These are phyloP conservation scores for Mobula hypostoma DNA, from an alignment of 2,113 vertebrate genomes.

Conservation along the genomic window DNA sequence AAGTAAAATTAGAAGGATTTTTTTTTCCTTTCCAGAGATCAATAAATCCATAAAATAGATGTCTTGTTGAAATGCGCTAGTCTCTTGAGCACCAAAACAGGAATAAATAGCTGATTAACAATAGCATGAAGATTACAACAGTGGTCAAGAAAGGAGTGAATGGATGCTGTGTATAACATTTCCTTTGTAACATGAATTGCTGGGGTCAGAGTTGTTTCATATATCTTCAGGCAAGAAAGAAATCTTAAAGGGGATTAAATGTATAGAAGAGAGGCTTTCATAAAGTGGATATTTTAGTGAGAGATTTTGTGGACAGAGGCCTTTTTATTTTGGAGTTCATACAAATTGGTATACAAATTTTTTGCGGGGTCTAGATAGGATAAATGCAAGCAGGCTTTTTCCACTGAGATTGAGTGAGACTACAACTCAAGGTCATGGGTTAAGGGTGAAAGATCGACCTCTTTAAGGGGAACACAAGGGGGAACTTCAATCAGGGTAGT, in stretches of 20 bases:
- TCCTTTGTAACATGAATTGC: neutral
- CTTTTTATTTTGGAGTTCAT: neutral
- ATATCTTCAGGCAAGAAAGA: neutral
- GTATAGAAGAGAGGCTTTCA: neutral
- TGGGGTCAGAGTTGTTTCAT: constrained; percentile 10
- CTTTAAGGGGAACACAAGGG: no score
- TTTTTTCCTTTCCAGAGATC: neutral
- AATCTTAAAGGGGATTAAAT: neutral
- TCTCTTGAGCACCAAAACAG: neutral
- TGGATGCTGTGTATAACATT: neutral
- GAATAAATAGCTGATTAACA: neutral
- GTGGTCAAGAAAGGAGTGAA: neutral
- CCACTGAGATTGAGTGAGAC: no score
- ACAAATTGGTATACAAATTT: no score
- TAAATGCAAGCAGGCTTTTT: no score
- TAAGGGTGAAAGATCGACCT: no score
- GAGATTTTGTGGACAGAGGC: neutral
- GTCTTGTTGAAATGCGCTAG: neutral
- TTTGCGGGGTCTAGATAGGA: no score
- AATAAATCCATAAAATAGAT: neutral
- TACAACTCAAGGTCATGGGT: no score
- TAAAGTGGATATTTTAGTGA: neutral
- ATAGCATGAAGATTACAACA: neutral
- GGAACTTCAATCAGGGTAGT: no score
- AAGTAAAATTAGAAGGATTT: neutral